Evolutionary conservation across 2,797 vertebrate species (phyloP), one percentile per base, ranked within the genome.

Genomic region (Rhinichthys osculus): DNA sequence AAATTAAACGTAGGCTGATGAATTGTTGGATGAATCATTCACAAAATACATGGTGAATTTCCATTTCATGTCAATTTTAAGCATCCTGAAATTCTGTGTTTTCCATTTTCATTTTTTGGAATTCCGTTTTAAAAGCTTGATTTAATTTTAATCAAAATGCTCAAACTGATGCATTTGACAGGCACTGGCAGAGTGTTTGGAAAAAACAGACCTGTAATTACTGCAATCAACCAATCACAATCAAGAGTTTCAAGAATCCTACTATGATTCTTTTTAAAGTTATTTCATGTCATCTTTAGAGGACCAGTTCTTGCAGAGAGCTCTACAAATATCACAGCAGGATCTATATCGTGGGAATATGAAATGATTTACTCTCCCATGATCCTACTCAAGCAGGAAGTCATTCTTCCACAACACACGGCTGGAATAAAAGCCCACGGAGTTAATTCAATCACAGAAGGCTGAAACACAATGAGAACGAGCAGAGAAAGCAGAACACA

Each of bases 341-440:
- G 27, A 73, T 73, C 52, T 82, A 42, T 35, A 52, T 38, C 19
- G 8, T 82, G 52, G 67, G 67, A 71, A 82, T 72, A 44, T 57
- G 35, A 72, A 73, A 35, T 35, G 1, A 83, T 85, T 87, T 86
- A 72, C 83, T 86, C 62, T 85, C 40, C 70, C 54, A 79, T 82
- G 59, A 84, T 82, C 74, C 21, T 16, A 82, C n/a, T 19, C 82
- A 84, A 86, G 19, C 44, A 87, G 89, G 87, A 92, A 90, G 86
- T 87, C 52, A 23, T 83, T 85, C 67, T 87, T 83, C 85, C 76
- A 80, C 74, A 57, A 85, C 78, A 86, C 67, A 38, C 82, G 42
- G 70, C 30, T 76, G 69, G 14, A 69, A 77, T n/a, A 81, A 57
- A 62, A 87, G 84, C 19, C 73, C 67, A 57, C 52, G 66, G 7